Evolutionary conservation across 2,888 invertebrate genomes (phyloP), one percentile per base, ranked within the genome.

Genomic region (Drosophila kambysellisi): DNA sequence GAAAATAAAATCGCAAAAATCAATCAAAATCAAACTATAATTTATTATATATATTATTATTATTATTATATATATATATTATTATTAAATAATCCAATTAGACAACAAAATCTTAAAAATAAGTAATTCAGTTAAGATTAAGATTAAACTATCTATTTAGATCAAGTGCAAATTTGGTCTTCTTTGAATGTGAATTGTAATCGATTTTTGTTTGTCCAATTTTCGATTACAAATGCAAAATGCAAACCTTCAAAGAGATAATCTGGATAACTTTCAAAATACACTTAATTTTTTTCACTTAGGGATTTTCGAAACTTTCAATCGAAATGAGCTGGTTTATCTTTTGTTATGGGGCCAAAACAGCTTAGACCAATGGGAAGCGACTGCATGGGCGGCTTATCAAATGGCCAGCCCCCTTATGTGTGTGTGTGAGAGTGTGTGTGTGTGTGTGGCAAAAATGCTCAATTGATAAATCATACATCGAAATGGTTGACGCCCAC

Each of bases 401-500:
- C 76, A 63, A 53, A 54, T 30, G 57, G 33, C 53, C 62, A n/a
- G 63, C 73, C 77, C 67, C 41, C 48, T 12, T 33, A 11, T 50
- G 1, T 30, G 1, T 30, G 15, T 50, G 48, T 48, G 15, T 43
- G 12, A 32, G 32, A 17, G 4, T 29, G 8, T n/a, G n/a, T 43
- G 46, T 46, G 43, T 9, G 29, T 29, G 17, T 30, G 17, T 50
- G 9, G 58, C 33, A n/a, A 60, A 58, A 50, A 29, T 37, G 50
- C 53, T 61, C 29, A 67, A 70, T 57, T 69, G 69, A 54, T 60
- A 75, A 76, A 58, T 70, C 53, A 48, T 43, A 59, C 33, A 62
- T 41, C 30, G n/a, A 50, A 65, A 46, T 60, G 33, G 77, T 73
- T 57, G 25, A 77, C 77, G 77, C 77, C 77, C 66, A 70, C 58